Percentiles rank a stretch among this genome's conserved stretches.
Evolutionary conservation across 2,113 vertebrate genomes (phyloP).

Genomic region (Thomomys bottae): DNA sequence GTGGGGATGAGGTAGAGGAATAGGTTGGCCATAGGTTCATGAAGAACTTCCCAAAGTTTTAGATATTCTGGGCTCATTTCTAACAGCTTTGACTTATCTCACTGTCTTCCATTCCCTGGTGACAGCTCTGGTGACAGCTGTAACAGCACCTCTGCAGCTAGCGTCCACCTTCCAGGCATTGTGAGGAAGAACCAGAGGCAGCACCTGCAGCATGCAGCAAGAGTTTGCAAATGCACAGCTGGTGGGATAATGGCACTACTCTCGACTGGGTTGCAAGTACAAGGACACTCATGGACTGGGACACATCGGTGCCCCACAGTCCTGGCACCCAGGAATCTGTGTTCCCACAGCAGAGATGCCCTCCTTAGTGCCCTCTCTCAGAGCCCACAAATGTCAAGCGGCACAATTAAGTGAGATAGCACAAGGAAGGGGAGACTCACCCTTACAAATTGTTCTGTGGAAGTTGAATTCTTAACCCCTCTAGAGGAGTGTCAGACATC

Average conservation of each 20-base stretch:
- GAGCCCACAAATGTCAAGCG: not conserved
- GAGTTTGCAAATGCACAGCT: not conserved
- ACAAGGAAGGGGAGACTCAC: not conserved
- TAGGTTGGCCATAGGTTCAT: not conserved
- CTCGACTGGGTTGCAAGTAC: not conserved
- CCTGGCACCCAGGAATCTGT: not conserved
- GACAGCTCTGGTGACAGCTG: not conserved
- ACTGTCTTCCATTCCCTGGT: not conserved
- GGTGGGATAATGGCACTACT: not conserved
- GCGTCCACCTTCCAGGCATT: not conserved
- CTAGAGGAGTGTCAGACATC: not conserved
- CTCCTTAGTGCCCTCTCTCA: not conserved
- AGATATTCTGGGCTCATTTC: not conserved
- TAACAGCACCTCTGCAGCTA: not conserved
- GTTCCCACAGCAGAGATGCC: not conserved
- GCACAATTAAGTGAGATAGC: not conserved
- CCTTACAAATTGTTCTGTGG: not conserved
- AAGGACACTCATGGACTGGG: not conserved
- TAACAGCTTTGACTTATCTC: not conserved
- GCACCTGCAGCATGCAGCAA: not conserved
- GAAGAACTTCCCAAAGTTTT: not conserved
- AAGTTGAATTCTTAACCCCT: not conserved
- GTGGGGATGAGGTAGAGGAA: not conserved
- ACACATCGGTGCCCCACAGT: fast-evolving
- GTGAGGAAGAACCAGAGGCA: not conserved